phyloP scores from a whole-genome alignment of 2,888 invertebrate species.

The Homarus gammarus region DNA sequence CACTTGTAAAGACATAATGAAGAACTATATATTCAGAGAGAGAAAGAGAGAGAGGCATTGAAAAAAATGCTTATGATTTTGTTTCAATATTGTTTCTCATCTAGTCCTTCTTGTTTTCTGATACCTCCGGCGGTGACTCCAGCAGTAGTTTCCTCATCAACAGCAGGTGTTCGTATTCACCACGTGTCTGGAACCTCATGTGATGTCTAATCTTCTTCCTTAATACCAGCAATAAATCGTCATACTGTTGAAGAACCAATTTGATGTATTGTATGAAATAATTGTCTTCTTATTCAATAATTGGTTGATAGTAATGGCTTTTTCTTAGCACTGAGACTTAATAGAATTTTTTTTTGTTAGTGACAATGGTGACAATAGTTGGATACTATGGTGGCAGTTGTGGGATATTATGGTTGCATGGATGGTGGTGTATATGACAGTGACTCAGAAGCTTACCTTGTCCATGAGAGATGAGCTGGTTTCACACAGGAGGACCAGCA shows the following conservation, averaged over 20 bases:
- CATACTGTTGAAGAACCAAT: background rate
- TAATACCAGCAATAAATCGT: background rate
- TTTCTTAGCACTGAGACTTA: background rate
- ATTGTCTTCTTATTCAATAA: no score
- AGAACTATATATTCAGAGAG: background rate
- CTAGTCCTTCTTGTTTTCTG: background rate
- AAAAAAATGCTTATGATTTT: no score
- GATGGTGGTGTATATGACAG: background rate
- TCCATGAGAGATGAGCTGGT: background rate
- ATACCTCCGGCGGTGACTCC: slow-evolving; percentile 23
- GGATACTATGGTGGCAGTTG: background rate
- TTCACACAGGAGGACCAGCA: slow-evolving; percentile 11
- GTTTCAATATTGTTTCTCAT: background rate
- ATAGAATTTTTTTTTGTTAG: no score
- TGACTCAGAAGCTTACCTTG: slow-evolving; percentile 2
- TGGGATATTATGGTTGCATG: background rate
- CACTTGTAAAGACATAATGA: background rate
- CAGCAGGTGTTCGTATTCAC: slow-evolving; percentile 1
- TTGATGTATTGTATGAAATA: no score
- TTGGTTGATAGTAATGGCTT: background rate
- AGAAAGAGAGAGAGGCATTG: background rate
- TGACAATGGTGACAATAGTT: no score
- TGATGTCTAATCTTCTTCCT: slow-evolving; percentile 16
- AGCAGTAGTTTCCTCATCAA: background rate
- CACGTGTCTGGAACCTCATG: background rate